Percentiles rank a stretch among this genome's conserved stretches.
These are phyloP conservation scores for Suncus etruscus DNA, from an alignment of 2,113 vertebrate species.

Conservation along the genomic window DNA sequence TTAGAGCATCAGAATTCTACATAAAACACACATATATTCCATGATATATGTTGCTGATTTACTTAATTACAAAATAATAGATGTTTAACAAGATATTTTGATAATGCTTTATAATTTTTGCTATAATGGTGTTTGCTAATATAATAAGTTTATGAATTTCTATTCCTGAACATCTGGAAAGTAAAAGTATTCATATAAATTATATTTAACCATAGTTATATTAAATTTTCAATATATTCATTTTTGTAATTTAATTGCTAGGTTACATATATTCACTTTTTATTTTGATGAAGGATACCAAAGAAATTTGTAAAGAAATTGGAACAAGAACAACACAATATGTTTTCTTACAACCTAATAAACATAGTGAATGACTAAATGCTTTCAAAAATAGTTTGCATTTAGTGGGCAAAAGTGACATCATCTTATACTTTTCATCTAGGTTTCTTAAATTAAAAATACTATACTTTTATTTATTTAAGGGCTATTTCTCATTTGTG, in stretches of 20 bases:
- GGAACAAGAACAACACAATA: background rate
- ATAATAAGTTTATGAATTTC: background rate
- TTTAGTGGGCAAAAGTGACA: too few relatives aligned
- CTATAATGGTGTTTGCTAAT: background rate
- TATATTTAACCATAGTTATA: too few relatives aligned
- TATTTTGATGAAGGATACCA: background rate
- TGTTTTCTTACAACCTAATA: too few relatives aligned
- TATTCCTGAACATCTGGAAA: background rate
- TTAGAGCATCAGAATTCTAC: background rate
- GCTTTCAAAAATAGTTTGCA: too few relatives aligned
- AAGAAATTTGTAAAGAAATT: background rate
- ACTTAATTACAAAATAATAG: constrained; percentile 26
- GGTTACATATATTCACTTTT: too few relatives aligned
- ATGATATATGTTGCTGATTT: constrained; percentile 4
- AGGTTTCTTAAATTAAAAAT: too few relatives aligned
- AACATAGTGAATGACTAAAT: too few relatives aligned
- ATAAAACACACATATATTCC: background rate
- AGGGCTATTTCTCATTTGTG: too few relatives aligned
- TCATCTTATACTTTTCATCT: too few relatives aligned
- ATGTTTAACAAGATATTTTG: background rate
- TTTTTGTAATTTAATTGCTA: background rate
- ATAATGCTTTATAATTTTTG: background rate
- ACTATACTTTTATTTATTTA: too few relatives aligned
- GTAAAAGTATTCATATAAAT: background rate
- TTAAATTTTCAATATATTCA: background rate